Base-by-base conservation (phyloP, 2,797 vertebrate genomes). In the Hephaestus fuliginosus region DNA sequence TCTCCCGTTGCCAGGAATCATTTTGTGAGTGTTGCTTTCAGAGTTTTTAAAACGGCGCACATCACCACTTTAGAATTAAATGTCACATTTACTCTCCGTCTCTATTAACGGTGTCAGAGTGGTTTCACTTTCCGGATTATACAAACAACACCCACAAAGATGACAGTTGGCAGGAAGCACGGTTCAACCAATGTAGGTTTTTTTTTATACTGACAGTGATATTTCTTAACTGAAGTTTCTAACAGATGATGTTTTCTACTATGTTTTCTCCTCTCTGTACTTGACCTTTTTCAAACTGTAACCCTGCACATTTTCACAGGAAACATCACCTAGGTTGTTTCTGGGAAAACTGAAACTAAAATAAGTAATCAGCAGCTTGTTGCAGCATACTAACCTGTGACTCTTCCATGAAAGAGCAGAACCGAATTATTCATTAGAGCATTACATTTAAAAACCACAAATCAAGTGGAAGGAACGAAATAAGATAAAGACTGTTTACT, bases 101-200 rank as follows among this genome's bases (percentile, higher is more conserved):
- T 53, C 48, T 55, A 39, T 36, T 53, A 74, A 67, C 13, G 62
- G 48, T 36, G 72, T n/a, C 30, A 57, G 55, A 62, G 14, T 56
- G 73, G 68, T 84, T 83, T 85, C 62, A 62, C 53, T 78, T 72
- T 69, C 66, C 2, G 13, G 12, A 68, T 74, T 78, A 75, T 28
- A 79, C 48, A 48, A 71, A 77, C 28, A 66, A 36, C 65, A 68
- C 33, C 49, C 52, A 66, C 69, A 72, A 14, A 82, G 49, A 65
- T 44, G 74, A 60, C 56, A 58, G 80, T 48, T 85, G 80, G 72
- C 80, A 86, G 80, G 61, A 86, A 22, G 48, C 52, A 39, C 0
- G 3, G 28, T 49, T 81, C 51, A 53, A 55, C 64, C 39, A 53
- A 18, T 12, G 3, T 36, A 20, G 14, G 22, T 9, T 22, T 53